Evolutionary conservation across 1,140 invertebrate genomes (phyloP).

Genomic region (Philotrypesis tridentata): DNA sequence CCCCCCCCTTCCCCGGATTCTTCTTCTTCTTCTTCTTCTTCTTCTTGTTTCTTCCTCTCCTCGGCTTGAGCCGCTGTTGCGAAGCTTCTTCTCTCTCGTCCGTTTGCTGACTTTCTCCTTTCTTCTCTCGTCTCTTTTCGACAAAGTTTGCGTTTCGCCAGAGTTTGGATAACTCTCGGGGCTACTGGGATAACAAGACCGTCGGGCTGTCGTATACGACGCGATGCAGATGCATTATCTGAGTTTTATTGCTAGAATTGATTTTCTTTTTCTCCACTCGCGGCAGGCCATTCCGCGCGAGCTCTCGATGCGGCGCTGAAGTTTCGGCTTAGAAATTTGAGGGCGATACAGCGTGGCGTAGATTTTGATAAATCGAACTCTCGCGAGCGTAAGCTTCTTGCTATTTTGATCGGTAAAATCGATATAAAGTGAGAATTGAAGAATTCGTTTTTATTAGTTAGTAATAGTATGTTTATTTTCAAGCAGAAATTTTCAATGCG

Average conservation of each 20-base stretch:
- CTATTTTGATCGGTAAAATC: too few species aligned
- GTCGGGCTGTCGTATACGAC: slow-evolving; percentile 11
- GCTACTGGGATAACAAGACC: slow-evolving; percentile 20
- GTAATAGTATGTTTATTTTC: too few species aligned
- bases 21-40: too few species aligned
- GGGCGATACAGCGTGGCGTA: too few species aligned
- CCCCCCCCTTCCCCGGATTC: too few species aligned
- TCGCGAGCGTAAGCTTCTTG: too few species aligned
- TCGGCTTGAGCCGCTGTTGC: neutral
- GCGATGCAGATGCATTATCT: neutral
- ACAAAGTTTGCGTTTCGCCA: slow-evolving; percentile 17
- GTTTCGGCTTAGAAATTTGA: too few species aligned
- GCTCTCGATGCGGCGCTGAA: neutral
- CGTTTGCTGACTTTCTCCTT: neutral
- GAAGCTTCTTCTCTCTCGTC: neutral
- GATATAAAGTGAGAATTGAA: too few species aligned
- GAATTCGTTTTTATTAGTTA: too few species aligned
- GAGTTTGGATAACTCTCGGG: slow-evolving; percentile 19
- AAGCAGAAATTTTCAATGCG: too few species aligned
- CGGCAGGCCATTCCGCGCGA: neutral
- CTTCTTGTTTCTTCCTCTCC: neutral
- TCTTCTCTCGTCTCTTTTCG: neutral
- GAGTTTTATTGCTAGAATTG: neutral
- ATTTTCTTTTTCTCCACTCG: neutral
- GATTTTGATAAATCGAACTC: too few species aligned